Conservation (phyloP, 2,797 vertebrate species). For the Acipenser oxyrinchus region DNA sequence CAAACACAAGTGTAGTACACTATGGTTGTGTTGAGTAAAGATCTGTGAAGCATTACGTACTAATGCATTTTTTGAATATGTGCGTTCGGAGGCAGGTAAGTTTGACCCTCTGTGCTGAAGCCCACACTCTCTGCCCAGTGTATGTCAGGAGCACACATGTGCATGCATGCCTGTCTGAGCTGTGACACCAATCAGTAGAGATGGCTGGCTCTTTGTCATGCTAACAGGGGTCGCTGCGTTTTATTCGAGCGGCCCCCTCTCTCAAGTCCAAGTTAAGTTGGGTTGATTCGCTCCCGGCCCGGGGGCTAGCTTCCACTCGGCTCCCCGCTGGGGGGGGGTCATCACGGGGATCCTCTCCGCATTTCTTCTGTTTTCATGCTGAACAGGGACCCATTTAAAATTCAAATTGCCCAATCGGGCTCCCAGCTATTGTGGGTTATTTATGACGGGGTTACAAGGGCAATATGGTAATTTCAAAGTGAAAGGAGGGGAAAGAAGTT, state of each 20-base stretch:
- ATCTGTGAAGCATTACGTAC: no score
- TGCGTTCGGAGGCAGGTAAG: slow-evolving; percentile 19
- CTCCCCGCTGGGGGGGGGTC: slow-evolving; percentile 62
- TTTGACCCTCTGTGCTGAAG: slow-evolving; percentile 35
- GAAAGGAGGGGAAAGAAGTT: slow-evolving; percentile 43
- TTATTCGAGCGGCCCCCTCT: slow-evolving; percentile 68
- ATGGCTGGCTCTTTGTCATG: slow-evolving; percentile 72
- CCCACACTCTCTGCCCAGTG: slow-evolving; percentile 71
- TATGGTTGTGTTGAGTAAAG: no score
- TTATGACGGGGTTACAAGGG: slow-evolving; percentile 68
- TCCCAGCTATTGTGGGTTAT: slow-evolving; percentile 60
- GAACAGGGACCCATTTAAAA: slow-evolving; percentile 65
- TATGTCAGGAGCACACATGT: slow-evolving; percentile 60
- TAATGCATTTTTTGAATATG: slow-evolving; percentile 26
- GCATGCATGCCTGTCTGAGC: slow-evolving; percentile 50
- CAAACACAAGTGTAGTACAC: no score
- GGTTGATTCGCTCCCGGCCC: slow-evolving; percentile 29
- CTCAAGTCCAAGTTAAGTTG: slow-evolving; percentile 68
- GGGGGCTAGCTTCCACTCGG: slow-evolving; percentile 43
- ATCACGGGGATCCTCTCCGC: slow-evolving; percentile 38
- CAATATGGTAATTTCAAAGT: slow-evolving; percentile 74
- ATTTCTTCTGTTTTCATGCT: slow-evolving; percentile 64
- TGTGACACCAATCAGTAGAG: slow-evolving; percentile 75
- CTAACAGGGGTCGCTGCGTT: slow-evolving; percentile 66
- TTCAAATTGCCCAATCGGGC: slow-evolving; percentile 76